Conservation (phyloP, 2,888 invertebrate genomes). For the Tetanocera ferruginea region DNA sequence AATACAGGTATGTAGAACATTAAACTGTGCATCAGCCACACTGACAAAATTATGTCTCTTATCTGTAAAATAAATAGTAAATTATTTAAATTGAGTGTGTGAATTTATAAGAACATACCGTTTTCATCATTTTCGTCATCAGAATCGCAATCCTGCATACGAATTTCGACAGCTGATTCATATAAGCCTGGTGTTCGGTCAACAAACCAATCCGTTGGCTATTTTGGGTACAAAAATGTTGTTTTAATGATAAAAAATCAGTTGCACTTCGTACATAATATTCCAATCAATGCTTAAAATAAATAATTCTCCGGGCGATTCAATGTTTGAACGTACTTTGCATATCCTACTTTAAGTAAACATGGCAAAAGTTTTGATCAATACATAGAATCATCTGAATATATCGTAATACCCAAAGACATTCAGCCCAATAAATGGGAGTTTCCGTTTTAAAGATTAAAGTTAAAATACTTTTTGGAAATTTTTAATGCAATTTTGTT, state of each 20-base stretch:
- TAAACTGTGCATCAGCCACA: slow-evolving; percentile 73
- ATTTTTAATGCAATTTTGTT: no score
- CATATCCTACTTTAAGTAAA: no score
- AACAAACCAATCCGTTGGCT: slow-evolving; percentile 64
- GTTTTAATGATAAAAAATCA: neutral
- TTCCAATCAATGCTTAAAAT: no score
- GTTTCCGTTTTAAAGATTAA: no score
- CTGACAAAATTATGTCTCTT: slow-evolving; percentile 53
- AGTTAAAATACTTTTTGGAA: no score
- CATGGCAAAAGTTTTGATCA: no score
- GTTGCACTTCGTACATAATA: no score
- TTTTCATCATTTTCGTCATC: slow-evolving; percentile 60
- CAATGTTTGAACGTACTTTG: no score
- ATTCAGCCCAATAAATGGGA: no score
- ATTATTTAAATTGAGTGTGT: neutral
- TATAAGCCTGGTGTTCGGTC: slow-evolving; percentile 68
- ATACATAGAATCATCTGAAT: no score
- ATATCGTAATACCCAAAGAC: no score
- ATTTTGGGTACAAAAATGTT: neutral
- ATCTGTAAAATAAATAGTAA: slow-evolving; percentile 43
- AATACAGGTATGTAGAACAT: slow-evolving; percentile 78
- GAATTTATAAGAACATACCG: slow-evolving; percentile 40
- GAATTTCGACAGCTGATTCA: slow-evolving; percentile 67
- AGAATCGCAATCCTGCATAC: slow-evolving; percentile 62
- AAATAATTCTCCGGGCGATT: no score